Conservation (phyloP, 53 echinoderm and acorn worm species). For the Paelopatides confundens region DNA sequence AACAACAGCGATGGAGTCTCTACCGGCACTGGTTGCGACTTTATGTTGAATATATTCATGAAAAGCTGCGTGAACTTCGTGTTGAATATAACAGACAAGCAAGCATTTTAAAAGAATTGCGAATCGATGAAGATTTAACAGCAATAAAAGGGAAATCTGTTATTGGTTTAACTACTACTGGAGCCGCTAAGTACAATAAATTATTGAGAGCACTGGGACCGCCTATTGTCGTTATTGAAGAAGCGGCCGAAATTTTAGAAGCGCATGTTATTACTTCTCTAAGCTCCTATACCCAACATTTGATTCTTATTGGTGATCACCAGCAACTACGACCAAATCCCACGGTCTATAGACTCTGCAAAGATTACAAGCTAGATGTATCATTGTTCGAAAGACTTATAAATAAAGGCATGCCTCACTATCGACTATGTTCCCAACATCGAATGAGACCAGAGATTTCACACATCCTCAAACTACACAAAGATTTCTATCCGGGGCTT, state of each 20-base stretch:
- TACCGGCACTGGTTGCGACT: conserved; percentile 70
- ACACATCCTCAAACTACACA: conserved; percentile 70
- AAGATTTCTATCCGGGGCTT: conserved; percentile 76
- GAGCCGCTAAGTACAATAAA: conserved; percentile 76
- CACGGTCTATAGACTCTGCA: conserved; percentile 88
- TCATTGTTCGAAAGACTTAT: conserved; percentile 94
- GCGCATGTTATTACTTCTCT: conserved; percentile 79
- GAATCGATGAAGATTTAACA: conserved; percentile 47
- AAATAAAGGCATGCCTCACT: conserved; percentile 70
- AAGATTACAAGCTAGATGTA: conserved; percentile 78
- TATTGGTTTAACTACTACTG: conserved; percentile 88
- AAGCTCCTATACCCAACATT: conserved; percentile 68
- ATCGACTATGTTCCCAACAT: conserved; percentile 75
- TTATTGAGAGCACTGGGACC: conserved; percentile 67
- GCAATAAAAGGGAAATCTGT: conserved; percentile 58
- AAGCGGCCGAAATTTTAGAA: conserved; percentile 91
- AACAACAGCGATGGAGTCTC: conserved; percentile 70
- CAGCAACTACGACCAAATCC: conserved; percentile 88
- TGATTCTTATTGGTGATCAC: conserved; percentile 91
- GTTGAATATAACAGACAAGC: conserved; percentile 21
- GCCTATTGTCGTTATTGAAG: conserved; percentile 78
- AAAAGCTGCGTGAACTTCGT: neutral
- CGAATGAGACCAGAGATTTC: conserved; percentile 95
- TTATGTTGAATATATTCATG: conserved; percentile 31
- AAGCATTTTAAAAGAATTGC: conserved; percentile 54